Evolutionary conservation across 2,113 vertebrate genomes (phyloP).

Genomic region (Sebastes fasciatus): DNA sequence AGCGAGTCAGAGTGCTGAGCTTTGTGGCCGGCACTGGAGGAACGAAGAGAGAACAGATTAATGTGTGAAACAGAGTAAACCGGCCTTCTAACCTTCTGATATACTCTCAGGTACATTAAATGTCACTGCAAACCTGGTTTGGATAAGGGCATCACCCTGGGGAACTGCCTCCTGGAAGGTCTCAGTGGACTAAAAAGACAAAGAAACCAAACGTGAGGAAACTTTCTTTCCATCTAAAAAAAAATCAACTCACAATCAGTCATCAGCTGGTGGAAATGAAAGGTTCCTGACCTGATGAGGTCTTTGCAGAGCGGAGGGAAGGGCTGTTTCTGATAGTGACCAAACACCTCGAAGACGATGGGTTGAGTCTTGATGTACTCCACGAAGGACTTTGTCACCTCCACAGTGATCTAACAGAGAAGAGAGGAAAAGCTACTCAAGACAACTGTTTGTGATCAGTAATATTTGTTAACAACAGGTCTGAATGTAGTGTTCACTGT

Average conservation of each 20-base stretch:
- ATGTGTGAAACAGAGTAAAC: neutral
- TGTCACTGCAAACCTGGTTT: constrained; percentile 91
- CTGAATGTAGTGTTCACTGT: constrained; percentile 31
- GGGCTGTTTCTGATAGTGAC: constrained; percentile 97
- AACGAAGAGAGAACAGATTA: constrained; percentile 28
- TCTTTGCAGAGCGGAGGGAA: constrained; percentile 97
- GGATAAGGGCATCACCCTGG: constrained; percentile 95
- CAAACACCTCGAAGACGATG: constrained; percentile 98
- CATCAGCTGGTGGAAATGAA: neutral
- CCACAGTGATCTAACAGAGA: constrained; percentile 90
- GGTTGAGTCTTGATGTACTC: constrained; percentile 98
- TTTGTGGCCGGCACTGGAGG: constrained; percentile 94
- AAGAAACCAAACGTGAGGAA: neutral
- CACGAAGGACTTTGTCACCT: constrained; percentile 95
- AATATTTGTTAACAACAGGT: neutral
- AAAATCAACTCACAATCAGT: neutral
- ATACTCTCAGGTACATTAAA: neutral
- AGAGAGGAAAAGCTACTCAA: constrained; percentile 16
- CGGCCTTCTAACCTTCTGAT: neutral
- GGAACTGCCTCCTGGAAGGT: constrained; percentile 94
- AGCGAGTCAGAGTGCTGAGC: constrained; percentile 92
- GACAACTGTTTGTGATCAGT: neutral
- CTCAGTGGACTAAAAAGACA: constrained; percentile 89
- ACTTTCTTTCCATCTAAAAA: neutral
- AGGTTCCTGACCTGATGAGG: constrained; percentile 89